Evolutionary conservation across 2,888 invertebrate species (phyloP), one percentile per base, ranked within the genome.

Genomic region (Apodemia duryi): DNA sequence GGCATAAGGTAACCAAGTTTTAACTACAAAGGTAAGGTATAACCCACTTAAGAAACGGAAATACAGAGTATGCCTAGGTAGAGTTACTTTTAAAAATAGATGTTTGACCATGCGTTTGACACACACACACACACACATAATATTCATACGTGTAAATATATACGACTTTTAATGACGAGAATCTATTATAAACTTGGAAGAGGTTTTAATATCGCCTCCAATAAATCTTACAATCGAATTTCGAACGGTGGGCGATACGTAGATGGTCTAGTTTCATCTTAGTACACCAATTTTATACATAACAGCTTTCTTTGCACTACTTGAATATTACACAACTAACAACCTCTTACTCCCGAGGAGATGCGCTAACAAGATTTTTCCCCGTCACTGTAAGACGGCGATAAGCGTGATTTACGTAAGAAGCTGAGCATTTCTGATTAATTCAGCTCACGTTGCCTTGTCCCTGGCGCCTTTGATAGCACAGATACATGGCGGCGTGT

Each of bases 361-460:
- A 13, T 46, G 57, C 32, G 32, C 57, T 57, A 57, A 57, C 57
- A 57, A 57, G 29, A 57, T 60, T 60, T 60, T 60, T 60, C 60
- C 35, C 60, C 32, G 60, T 60, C 60, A 35, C 35, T 60, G 60
- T 60, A 60, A 60, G 60, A 60, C 13, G 60, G 5, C 13, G 60
- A 60, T 60, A 60, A 60, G 57, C 10, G 57, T 60, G 57, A 60
- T 60, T 60, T 60, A 60, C 57, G 57, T 60, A 60, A 60, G 57
- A 32, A 32, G 57, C 29, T 9, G 32, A 57, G 57, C 57, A 60
- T 60, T 10, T n/a, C 35, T 60, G 57, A 60, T 60, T 60, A 60
- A 60, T 60, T 32, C 57, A 60, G 35, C 57, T 60, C 57, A 60
- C 57, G 57, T 60, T 32, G 6, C 35, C 13, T 32, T 32, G 57